These are phyloP conservation scores for Epinotia nisella DNA, from an alignment of 2,888 invertebrate genomes.

Conservation along the genomic window DNA sequence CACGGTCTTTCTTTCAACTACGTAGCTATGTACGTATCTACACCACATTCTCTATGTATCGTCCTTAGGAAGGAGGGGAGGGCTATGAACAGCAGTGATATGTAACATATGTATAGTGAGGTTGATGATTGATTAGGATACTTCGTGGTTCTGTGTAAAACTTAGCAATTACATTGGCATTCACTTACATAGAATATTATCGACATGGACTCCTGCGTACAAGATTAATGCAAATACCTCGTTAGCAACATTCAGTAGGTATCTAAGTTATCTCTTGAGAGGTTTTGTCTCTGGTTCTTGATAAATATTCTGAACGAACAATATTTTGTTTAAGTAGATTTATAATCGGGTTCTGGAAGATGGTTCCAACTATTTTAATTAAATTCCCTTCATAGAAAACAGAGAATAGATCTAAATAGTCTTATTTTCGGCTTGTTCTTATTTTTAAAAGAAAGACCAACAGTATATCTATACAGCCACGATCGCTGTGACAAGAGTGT, in stretches of 20 bases:
- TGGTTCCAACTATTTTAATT: too few species aligned
- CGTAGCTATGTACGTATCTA: conserved; percentile 5
- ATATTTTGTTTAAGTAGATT: too few species aligned
- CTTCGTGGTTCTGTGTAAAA: too few species aligned
- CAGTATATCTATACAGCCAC: too few species aligned
- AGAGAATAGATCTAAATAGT: too few species aligned
- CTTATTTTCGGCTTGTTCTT: too few species aligned
- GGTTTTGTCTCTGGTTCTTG: neutral
- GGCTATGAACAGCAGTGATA: neutral
- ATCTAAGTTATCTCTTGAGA: neutral
- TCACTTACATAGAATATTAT: neutral
- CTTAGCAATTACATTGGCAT: too few species aligned
- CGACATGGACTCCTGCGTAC: neutral
- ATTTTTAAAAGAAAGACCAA: too few species aligned
- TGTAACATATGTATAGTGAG: neutral
- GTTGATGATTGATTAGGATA: neutral
- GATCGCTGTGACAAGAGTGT: too few species aligned
- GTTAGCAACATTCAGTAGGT: neutral
- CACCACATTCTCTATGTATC: conserved; percentile 26
- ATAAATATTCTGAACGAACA: neutral
- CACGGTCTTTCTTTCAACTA: conserved; percentile 40
- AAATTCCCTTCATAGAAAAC: too few species aligned
- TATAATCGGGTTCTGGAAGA: too few species aligned
- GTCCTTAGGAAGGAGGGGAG: conserved; percentile 4
- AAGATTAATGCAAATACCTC: neutral